Conservation (phyloP, 2,797 vertebrate species). For the Zenarchopterus dispar region DNA sequence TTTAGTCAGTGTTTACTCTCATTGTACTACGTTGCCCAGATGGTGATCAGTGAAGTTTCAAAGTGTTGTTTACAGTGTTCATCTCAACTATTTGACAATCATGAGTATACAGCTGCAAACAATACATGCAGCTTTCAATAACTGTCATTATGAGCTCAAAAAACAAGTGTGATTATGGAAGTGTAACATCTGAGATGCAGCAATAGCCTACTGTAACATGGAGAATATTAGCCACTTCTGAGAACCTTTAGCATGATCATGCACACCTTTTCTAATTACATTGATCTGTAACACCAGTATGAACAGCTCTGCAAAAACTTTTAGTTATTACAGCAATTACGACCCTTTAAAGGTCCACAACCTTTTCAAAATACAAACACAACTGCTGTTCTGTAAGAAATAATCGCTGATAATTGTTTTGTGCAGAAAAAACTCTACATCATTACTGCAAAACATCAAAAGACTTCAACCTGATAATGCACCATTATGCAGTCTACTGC, state of each 20-base stretch:
- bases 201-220: background rate
- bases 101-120: too few relatives aligned
- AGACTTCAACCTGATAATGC: background rate
- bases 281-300: background rate
- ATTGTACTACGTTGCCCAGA: too few relatives aligned
- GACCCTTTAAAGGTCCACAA: background rate
- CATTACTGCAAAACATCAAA: conserved; percentile 21
- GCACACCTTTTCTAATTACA: background rate
- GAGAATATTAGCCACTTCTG: background rate
- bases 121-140: too few relatives aligned
- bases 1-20: too few relatives aligned
- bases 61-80: too few relatives aligned
- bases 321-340: background rate
- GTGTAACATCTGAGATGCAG: too few relatives aligned
- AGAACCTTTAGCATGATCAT: background rate
- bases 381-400: background rate
- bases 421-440: conserved; percentile 15
- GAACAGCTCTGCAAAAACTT: background rate
- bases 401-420: conserved; percentile 31
- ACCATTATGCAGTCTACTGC: background rate
- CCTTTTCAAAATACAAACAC: background rate
- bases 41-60: too few relatives aligned
- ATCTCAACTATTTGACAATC: too few relatives aligned
- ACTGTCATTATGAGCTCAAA: too few relatives aligned
- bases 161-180: too few relatives aligned